Base-by-base conservation (phyloP, 2,797 vertebrate genomes). In the Eupleurogrammus muticus region DNA sequence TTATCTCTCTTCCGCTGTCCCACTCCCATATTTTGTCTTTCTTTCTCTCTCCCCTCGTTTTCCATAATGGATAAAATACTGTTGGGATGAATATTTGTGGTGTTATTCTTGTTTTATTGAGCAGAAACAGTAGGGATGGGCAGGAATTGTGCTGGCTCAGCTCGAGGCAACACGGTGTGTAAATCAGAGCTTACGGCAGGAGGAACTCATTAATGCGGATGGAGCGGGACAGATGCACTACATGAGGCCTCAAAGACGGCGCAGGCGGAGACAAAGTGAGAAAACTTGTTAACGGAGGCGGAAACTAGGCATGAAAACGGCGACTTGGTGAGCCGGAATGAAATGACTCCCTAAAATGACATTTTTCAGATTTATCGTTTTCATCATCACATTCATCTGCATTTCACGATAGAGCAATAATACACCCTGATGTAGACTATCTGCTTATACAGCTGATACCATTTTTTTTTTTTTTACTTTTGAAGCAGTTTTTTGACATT, bases 51-150 rank as follows among this genome's bases (percentile, higher is more conserved):
- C 19, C 32, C 56, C 23, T 56, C n/a, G 60, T 76, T 72, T 67
- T 67, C 69, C 59, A 24, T 81, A 76, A 79, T 79, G 71, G 73
- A 76, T 84, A 66, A 80, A 86, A 84, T 75, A 70, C 66, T 35
- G 63, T 66, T 50, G 64, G 75, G 65, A 78, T 74, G 78, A 81
- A 80, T 84, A 77, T 84, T 80, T 84, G 85, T 63, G 19, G 68
- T 80, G 72, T 81, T 90, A 79, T 85, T 68, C 78, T 80, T 88
- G 84, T 85, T 86, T 90, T 89, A 90, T 88, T 84, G 85, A 83
- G 87, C 77, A 84, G 84, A 89, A 87, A 80, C 17, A 4, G 24
- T 63, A 48, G 77, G 68, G 76, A 80, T 61, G 72, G 59, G 69
- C 68, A n/a, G 5, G 64, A 70, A 77, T 82, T 73, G 56, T 86